Percentiles rank a stretch among this genome's conserved stretches.
phyloP scores from a whole-genome alignment of 2,888 invertebrate species.

The Agrotis ipsilon region DNA sequence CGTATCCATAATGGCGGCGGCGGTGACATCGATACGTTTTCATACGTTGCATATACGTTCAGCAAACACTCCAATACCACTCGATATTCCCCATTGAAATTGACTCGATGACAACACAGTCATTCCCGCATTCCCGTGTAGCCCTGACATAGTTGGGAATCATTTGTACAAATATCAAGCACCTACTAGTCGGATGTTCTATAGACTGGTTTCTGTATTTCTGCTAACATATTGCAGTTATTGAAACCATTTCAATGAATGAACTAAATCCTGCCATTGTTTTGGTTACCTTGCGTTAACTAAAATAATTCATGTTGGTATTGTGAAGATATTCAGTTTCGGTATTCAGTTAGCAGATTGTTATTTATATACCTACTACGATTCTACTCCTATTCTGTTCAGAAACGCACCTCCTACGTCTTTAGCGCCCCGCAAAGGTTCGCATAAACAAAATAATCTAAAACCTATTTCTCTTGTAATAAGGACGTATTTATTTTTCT shows the following conservation, averaged over 20 bases:
- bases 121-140: constrained; percentile 23
- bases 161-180: constrained; percentile 37
- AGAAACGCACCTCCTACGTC: not conserved
- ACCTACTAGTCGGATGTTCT: not conserved
- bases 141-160: constrained; percentile 41
- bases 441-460: constrained; percentile 47
- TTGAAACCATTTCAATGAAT: not conserved
- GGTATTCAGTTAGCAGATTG: too few relatives aligned
- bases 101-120: constrained; percentile 30
- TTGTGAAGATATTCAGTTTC: too few relatives aligned
- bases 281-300: not conserved
- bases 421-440: constrained; percentile 20
- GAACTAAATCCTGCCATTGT: not conserved
- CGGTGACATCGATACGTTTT: constrained; percentile 38
- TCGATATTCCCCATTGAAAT: constrained; percentile 32
- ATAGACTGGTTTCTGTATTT: not conserved
- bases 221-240: not conserved
- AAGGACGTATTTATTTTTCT: constrained; percentile 68
- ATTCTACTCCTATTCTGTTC: constrained; percentile 22
- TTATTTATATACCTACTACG: constrained; percentile 8
- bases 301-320: not conserved
- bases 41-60: constrained; percentile 38
- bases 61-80: constrained; percentile 27
- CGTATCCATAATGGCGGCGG: constrained; percentile 16
- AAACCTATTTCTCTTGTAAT: constrained; percentile 45